These are phyloP conservation scores for Coelopa frigida DNA, from an alignment of 1,140 invertebrate species.

Conservation along the genomic window DNA sequence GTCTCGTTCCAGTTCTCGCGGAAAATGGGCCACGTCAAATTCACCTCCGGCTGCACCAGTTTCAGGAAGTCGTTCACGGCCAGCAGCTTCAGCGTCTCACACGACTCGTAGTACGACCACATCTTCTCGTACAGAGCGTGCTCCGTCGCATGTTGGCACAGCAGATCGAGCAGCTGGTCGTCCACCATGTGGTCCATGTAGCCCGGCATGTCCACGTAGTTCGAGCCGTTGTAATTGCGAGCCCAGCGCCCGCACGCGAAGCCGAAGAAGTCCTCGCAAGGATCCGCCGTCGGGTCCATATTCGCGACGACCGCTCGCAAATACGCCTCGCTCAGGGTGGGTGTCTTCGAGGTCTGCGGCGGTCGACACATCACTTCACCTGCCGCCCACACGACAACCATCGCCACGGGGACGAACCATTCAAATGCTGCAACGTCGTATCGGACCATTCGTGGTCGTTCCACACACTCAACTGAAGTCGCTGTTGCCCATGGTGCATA, in stretches of 20 bases:
- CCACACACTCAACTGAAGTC: no score
- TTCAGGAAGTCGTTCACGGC: conserved; percentile 17
- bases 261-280: conserved; percentile 28
- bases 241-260: conserved; percentile 29
- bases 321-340: conserved; percentile 11
- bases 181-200: conserved; percentile 27
- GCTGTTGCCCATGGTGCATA: no score
- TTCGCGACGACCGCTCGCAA: conserved; percentile 18
- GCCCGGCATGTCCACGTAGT: conserved; percentile 26
- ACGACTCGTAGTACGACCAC: conserved; percentile 18
- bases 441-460: no score
- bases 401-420: no score
- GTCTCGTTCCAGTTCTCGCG: conserved; percentile 13
- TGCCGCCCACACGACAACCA: no score
- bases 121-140: conserved; percentile 7
- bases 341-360: no score
- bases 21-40: conserved; percentile 27
- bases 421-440: no score
- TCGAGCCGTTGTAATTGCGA: conserved; percentile 13
- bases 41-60: conserved; percentile 14
- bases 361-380: no score
- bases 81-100: conserved; percentile 14
- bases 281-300: conserved; percentile 22
- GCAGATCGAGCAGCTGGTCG: conserved; percentile 13
- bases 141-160: conserved; percentile 11